A percentile compares a stretch with the other conserved stretches of the same genome.
phyloP scores from a whole-genome alignment of 2,888 invertebrate species.

The Oligia fasciuncula region DNA sequence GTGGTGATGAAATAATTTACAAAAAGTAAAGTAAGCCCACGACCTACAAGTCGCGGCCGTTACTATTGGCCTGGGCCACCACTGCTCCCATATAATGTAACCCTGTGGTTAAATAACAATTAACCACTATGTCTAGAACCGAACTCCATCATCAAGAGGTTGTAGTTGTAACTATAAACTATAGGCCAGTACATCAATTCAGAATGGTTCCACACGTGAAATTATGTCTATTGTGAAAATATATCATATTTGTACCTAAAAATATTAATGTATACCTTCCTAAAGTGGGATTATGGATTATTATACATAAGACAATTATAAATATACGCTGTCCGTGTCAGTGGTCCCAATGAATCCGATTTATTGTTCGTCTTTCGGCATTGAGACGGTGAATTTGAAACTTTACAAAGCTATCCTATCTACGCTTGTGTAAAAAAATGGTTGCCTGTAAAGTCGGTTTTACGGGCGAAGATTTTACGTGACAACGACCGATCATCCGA shows the following conservation, averaged over 20 bases:
- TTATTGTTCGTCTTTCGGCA: conserved; percentile 56
- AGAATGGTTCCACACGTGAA: conserved; percentile 38
- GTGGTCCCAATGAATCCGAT: conserved; percentile 69
- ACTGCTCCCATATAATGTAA: conserved; percentile 19
- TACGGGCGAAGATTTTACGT: no score
- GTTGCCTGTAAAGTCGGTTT: no score
- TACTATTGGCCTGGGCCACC: background rate
- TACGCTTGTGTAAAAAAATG: conserved; percentile 84
- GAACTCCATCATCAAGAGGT: conserved; percentile 43
- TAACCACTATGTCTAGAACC: conserved; percentile 22
- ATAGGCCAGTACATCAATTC: conserved; percentile 64
- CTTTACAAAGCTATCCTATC: conserved; percentile 84
- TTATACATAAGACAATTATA: conserved; percentile 58
- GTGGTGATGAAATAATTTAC: background rate
- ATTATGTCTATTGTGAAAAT: conserved; percentile 71
- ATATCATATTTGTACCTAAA: conserved; percentile 73
- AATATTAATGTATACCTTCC: conserved; percentile 68
- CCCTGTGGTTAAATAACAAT: conserved; percentile 24
- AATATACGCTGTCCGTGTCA: conserved; percentile 49
- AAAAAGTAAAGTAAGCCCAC: background rate
- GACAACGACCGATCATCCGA: no score
- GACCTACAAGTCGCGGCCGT: background rate
- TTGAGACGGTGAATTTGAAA: conserved; percentile 76
- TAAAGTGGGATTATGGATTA: conserved; percentile 48
- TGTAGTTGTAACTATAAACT: conserved; percentile 49